Base-by-base conservation (phyloP, 2,888 invertebrate genomes). In the Onthophagus sagittarius region DNA sequence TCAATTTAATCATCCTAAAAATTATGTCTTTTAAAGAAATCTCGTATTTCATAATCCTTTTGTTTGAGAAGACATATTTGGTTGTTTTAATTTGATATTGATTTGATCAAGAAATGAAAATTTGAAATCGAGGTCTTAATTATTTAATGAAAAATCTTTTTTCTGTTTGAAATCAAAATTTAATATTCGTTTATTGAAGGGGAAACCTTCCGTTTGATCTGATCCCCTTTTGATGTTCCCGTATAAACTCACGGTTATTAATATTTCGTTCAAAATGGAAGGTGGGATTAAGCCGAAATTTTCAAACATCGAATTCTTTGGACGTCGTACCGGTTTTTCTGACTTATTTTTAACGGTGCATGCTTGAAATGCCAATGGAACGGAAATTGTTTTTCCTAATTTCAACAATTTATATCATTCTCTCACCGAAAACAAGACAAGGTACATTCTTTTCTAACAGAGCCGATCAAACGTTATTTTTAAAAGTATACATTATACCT, bases 401-500 rank as follows among this genome's bases (percentile, higher is more conserved):
- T 23, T 23, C 23, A 23, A 23, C 23, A 23, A 23, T 23, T 23
- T 23, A 23, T 23, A 23, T 23, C 23, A 23, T 23, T 23, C 3
- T 23, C 23, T 23, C 3, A 23, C 1, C 23, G 1, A 23, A 23
- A 23, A 23, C 23, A 23, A 23, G 23, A 23, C 3, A n/a, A n/a
- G n/a, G 1, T 23, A 23, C 1, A 23, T 23, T 23, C 3, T 23
- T 23, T 23, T 23, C 23, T 23, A 23, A 23, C 23, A 23, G 23
- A 23, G 23, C 2, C 23, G 23, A 23, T 23, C 23, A 23, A 23
- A 23, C 2, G 39, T 53, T 53, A 53, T 53, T 53, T 53, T 53
- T 53, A 53, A 53, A 53, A 7, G 39, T 67, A 67, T 67, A 67
- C 67, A 67, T 32, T 67, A 67, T 67, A 67, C 67, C 67, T 67